phyloP scores from a whole-genome alignment of 2,113 vertebrate genomes.

The Pavo muticus region DNA sequence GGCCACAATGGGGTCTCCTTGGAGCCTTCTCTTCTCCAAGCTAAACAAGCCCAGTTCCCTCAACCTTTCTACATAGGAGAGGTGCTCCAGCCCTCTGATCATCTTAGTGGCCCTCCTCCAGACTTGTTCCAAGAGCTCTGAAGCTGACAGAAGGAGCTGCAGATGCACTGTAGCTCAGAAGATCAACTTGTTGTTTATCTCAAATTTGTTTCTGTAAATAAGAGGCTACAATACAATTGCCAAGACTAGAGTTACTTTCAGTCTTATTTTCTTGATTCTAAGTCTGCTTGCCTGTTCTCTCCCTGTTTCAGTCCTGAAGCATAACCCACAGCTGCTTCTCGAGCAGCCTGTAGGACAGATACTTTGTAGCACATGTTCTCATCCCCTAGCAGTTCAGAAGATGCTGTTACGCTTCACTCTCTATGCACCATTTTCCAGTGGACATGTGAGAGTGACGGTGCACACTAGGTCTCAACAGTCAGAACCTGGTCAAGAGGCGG shows the following conservation, averaged over 20 bases:
- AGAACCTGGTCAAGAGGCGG: background rate
- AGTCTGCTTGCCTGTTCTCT: background rate
- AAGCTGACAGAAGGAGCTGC: background rate
- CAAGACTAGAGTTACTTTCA: background rate
- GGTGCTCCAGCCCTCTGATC: too few relatives aligned
- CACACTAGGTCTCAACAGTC: background rate
- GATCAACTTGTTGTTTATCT: background rate
- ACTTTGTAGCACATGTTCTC: background rate
- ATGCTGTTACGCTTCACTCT: rapidly evolving
- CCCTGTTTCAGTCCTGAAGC: background rate
- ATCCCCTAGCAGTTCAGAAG: rapidly evolving
- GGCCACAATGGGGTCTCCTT: too few relatives aligned
- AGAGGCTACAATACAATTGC: background rate
- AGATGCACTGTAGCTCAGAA: background rate
- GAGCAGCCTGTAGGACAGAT: background rate
- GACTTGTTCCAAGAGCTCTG: too few relatives aligned
- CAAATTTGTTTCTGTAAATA: rapidly evolving
- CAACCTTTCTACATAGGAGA: too few relatives aligned
- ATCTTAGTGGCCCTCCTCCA: too few relatives aligned
- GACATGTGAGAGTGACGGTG: background rate
- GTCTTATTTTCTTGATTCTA: background rate
- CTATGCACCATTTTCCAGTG: rapidly evolving
- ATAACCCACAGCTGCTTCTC: background rate
- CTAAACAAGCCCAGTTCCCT: too few relatives aligned
- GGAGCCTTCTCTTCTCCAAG: too few relatives aligned